Evolutionary conservation across 64 coral and sea anemone species (phyloP).

Genomic region (Pachyseris speciosa): DNA sequence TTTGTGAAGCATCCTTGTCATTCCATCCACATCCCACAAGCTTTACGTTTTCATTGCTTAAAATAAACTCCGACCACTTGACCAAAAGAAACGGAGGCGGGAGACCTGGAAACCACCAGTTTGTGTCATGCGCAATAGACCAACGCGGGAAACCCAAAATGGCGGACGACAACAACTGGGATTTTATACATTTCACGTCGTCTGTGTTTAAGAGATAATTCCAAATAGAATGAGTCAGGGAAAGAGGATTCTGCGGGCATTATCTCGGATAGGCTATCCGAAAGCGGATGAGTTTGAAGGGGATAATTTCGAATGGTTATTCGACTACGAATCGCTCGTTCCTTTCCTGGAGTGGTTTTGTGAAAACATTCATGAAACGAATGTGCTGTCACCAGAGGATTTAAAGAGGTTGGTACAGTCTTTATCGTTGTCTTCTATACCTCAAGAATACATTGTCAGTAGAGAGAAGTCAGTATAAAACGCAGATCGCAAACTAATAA

Average conservation of each 20-base stretch:
- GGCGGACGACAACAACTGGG: neutral
- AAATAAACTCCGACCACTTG: no score
- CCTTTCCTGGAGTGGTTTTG: conserved; percentile 90
- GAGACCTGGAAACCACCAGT: neutral
- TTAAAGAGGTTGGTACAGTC: conserved; percentile 35
- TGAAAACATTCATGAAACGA: conserved; percentile 65
- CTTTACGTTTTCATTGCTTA: no score
- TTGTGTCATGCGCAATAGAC: neutral
- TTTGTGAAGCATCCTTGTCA: no score
- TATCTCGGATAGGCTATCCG: conserved; percentile 71
- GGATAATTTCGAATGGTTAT: conserved; percentile 80
- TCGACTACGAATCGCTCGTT: conserved; percentile 62
- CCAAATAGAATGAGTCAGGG: conserved; percentile 36
- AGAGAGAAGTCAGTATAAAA: no score
- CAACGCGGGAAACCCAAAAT: conserved; percentile 23
- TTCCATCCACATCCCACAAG: no score
- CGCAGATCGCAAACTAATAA: no score
- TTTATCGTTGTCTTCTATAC: no score
- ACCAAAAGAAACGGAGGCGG: neutral
- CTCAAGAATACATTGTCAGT: no score
- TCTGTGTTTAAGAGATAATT: neutral
- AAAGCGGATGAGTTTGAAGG: conserved; percentile 53
- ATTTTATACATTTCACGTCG: neutral
- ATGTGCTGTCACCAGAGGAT: conserved; percentile 71
- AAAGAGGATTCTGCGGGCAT: conserved; percentile 24